A percentile compares a stretch with the other conserved stretches of the same genome.
These are phyloP conservation scores for Chloroclysta siterata DNA, from an alignment of 2,888 invertebrate species.

Conservation along the genomic window DNA sequence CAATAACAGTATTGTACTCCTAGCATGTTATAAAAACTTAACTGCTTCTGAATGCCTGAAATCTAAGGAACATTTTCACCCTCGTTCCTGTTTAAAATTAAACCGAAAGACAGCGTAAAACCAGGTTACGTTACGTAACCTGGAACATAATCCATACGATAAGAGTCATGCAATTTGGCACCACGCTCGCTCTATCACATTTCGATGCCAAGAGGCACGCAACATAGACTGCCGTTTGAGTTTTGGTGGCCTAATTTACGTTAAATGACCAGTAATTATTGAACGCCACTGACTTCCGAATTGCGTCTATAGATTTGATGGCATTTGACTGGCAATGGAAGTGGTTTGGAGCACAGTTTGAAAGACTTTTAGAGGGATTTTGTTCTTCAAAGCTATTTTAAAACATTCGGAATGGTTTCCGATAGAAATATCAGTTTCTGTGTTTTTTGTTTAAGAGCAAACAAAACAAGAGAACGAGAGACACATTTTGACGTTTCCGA, in stretches of 20 bases:
- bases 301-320: slow-evolving; percentile 44
- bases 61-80: background rate
- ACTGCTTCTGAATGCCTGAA: background rate
- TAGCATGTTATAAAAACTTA: background rate
- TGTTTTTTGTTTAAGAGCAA: too few relatives aligned
- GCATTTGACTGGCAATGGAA: slow-evolving; percentile 19
- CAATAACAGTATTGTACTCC: too few relatives aligned
- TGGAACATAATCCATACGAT: slow-evolving; percentile 74
- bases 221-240: slow-evolving; percentile 63
- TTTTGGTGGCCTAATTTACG: slow-evolving; percentile 69
- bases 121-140: slow-evolving; percentile 26
- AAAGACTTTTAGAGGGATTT: slow-evolving; percentile 12
- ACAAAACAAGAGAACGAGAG: too few relatives aligned
- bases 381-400: background rate
- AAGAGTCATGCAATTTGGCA: slow-evolving; percentile 82
- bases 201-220: slow-evolving; percentile 71
- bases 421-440: too few relatives aligned
- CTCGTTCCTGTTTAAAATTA: slow-evolving; percentile 48
- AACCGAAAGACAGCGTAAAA: slow-evolving; percentile 46
- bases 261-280: slow-evolving; percentile 58
- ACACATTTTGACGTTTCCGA: too few relatives aligned
- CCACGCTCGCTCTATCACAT: slow-evolving; percentile 63
- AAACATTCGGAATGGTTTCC: too few relatives aligned
- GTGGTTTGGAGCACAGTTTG: slow-evolving; percentile 1
- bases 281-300: slow-evolving; percentile 48